Base-by-base conservation (phyloP, 2,113 vertebrate genomes). In the Alligator mississippiensis region DNA sequence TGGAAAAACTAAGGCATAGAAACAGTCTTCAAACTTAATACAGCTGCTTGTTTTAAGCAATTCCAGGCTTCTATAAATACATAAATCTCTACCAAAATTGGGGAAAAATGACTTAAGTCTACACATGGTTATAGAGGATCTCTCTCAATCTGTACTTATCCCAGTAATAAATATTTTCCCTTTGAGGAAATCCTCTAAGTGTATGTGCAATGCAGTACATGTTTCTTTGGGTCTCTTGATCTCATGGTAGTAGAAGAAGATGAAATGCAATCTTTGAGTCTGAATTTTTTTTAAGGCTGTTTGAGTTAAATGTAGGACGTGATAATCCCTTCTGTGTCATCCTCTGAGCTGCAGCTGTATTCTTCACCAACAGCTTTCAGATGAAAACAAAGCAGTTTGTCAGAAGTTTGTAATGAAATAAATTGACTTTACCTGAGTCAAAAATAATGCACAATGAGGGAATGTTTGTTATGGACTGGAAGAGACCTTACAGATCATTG, bases 1-100 rank as follows among this genome's bases (percentile, higher is more conserved):
- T 3, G 14, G 1, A 30, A 1, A 2, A 2, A 3, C n/a, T 2
- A 1, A 66, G 17, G 11, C 10, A 38, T 6, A 25, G 70, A 74
- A 22, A 24, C 38, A 14, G 84, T 9, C 72, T 19, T 34, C 34
- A 72, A 25, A 74, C 34, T 47, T 25, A 47, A 47, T 74, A 38
- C 21, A 74, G 24, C 34, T 34, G 5, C 0, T 5, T 18, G 11
- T 63, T 63, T 47, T 0, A 18, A 15, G 2, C 3, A 79, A 61
- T 58, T 1, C 21, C 27, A 66, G 55, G 62, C 61, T 0, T 6
- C 81, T 55, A 11, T 1, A 27, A 22, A 3, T 0, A 38, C 21
- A 19, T 72, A 47, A 22, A 72, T 72, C 22, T 1, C 17, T n/a
- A 0, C 18, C 11, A 4, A 62, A 1, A 10, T 2, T 54, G 11